Evolutionary conservation across 2,888 invertebrate species (phyloP).

Genomic region (Nomada ruficornis): DNA sequence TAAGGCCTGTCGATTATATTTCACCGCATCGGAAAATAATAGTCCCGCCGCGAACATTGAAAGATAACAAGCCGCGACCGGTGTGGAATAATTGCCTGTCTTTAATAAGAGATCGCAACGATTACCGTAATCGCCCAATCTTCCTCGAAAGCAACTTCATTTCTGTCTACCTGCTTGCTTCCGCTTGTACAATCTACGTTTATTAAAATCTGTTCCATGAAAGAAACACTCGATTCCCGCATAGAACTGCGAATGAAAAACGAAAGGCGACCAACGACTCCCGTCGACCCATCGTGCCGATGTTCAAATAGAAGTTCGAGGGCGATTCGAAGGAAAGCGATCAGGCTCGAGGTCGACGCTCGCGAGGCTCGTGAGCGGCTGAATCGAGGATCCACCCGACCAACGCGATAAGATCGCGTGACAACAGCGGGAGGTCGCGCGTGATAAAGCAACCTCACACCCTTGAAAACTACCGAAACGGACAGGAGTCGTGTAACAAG

Average conservation of each 20-base stretch:
- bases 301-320: not conserved
- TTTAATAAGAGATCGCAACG: constrained; percentile 29
- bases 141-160: constrained; percentile 15
- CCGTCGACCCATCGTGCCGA: not conserved
- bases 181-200: not conserved
- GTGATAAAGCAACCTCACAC: constrained; percentile 71
- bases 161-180: not conserved
- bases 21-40: constrained; percentile 25
- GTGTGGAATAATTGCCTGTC: constrained; percentile 32
- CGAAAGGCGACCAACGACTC: not conserved
- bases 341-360: constrained; percentile 15
- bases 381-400: constrained; percentile 30
- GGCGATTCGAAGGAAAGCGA: constrained; percentile 11
- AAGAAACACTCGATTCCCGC: not conserved
- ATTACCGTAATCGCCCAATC: constrained; percentile 28
- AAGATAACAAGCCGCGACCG: constrained; percentile 34
- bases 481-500: constrained; percentile 72
- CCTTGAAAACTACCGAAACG: constrained; percentile 67
- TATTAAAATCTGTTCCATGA: not conserved
- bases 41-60: constrained; percentile 21
- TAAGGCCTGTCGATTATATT: constrained; percentile 22
- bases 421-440: constrained; percentile 81
- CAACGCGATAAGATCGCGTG: constrained; percentile 79
- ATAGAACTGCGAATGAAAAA: not conserved
- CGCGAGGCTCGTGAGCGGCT: constrained; percentile 22